Percentiles rank a stretch among this genome's conserved stretches.
Conservation (phyloP, 2,888 invertebrate species). For the Hyppa rectilinea region DNA sequence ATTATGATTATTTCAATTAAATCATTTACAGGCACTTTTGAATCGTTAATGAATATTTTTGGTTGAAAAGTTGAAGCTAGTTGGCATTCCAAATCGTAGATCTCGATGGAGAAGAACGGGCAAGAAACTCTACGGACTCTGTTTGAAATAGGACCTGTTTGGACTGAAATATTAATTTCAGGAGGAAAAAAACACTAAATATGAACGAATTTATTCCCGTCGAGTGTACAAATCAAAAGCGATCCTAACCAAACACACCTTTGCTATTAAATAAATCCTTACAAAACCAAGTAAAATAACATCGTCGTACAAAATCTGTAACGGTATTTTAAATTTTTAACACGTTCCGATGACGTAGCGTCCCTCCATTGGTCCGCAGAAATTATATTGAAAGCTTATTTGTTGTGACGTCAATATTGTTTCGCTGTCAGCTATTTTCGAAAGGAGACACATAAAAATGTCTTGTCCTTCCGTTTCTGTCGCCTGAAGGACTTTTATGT, state of each 20-base stretch:
- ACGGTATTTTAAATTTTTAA: constrained; percentile 24
- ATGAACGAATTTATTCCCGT: not conserved
- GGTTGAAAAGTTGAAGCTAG: too few species aligned
- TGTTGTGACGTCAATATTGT: constrained; percentile 60
- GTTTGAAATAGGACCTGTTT: too few species aligned
- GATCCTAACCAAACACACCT: not conserved
- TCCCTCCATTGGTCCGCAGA: constrained; percentile 42
- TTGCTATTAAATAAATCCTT: not conserved
- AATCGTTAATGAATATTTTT: too few species aligned
- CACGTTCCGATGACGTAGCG: constrained; percentile 30
- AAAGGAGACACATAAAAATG: constrained; percentile 56
- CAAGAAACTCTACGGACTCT: too few species aligned
- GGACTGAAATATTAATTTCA: too few species aligned
- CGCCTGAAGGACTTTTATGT: constrained; percentile 31
- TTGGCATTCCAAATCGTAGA: too few species aligned
- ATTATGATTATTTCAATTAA: too few species aligned
- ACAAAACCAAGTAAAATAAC: not conserved
- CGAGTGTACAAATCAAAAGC: not conserved
- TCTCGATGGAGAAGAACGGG: too few species aligned
- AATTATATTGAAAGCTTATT: constrained; percentile 65
- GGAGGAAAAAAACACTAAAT: not conserved
- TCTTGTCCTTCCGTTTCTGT: constrained; percentile 47
- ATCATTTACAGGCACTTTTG: too few species aligned
- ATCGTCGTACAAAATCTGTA: constrained; percentile 17
- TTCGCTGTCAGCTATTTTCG: constrained; percentile 45